A percentile compares a stretch with the other conserved stretches of the same genome.
These are phyloP conservation scores for Idris sp. DNA, from an alignment of 1,140 invertebrate species.

Conservation along the genomic window DNA sequence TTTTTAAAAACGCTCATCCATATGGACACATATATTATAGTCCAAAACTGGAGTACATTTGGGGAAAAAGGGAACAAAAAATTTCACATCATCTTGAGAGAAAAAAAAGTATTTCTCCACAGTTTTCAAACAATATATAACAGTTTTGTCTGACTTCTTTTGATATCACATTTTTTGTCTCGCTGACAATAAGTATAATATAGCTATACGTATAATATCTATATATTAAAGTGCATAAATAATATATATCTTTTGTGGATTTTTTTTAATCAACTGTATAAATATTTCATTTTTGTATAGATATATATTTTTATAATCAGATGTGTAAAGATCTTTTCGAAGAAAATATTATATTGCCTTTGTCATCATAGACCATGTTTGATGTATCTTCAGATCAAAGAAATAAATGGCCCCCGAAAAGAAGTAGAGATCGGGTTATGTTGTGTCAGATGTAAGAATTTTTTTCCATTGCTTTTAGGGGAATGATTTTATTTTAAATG, in stretches of 20 bases:
- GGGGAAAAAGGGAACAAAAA: too few relatives aligned
- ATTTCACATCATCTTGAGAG: too few relatives aligned
- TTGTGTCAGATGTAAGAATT: slow-evolving; percentile 34
- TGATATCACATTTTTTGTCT: too few relatives aligned
- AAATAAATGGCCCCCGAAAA: slow-evolving; percentile 43
- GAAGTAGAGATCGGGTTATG: slow-evolving; percentile 47
- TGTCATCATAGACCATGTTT: slow-evolving; percentile 25
- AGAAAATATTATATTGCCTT: slow-evolving; percentile 40
- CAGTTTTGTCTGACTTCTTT: too few relatives aligned
- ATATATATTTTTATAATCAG: slow-evolving; percentile 1
- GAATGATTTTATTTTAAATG: slow-evolving; percentile 19
- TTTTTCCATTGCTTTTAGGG: slow-evolving; percentile 37
- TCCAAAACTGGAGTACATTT: too few relatives aligned
- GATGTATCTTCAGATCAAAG: slow-evolving; percentile 35
- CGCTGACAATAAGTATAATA: too few relatives aligned
- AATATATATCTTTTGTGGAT: background rate
- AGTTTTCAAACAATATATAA: too few relatives aligned
- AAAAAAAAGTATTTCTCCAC: too few relatives aligned
- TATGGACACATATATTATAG: too few relatives aligned
- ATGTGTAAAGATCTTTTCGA: slow-evolving; percentile 2
- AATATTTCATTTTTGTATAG: slow-evolving; percentile 1
- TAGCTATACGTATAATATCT: too few relatives aligned
- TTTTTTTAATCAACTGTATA: too few relatives aligned
- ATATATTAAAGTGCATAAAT: slow-evolving; percentile 8
- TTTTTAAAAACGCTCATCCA: too few relatives aligned